Conservation (phyloP, 2,797 vertebrate genomes). For the Esox lucius region DNA sequence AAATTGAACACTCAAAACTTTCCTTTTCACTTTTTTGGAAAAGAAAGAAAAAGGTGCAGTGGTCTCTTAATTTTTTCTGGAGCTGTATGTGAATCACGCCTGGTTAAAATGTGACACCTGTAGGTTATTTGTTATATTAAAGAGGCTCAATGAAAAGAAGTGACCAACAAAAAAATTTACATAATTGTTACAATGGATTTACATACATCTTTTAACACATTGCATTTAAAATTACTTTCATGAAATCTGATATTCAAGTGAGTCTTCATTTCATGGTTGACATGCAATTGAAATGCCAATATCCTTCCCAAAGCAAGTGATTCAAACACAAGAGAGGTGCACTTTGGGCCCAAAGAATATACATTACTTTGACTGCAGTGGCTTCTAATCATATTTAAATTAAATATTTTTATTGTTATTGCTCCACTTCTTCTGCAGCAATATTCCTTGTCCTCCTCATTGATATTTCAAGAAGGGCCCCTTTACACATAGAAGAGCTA, state of each 20-base stretch:
- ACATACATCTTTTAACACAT: not conserved
- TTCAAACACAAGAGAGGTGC: not conserved
- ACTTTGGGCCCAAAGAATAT: not conserved
- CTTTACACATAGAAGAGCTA: not conserved
- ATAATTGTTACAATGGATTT: not conserved
- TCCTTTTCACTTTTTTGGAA: too few species aligned
- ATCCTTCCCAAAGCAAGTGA: not conserved
- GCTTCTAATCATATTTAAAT: not conserved
- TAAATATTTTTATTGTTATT: not conserved
- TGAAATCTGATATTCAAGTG: not conserved
- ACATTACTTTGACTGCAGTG: not conserved
- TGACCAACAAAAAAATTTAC: not conserved
- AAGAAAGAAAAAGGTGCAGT: too few species aligned
- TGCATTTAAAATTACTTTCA: not conserved
- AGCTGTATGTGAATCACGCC: not conserved
- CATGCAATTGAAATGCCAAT: not conserved
- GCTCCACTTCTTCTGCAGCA: not conserved
- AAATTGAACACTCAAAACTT: too few species aligned
- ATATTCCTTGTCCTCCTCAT: not conserved
- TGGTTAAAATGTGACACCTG: not conserved
- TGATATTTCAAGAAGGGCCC: not conserved
- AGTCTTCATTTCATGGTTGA: not conserved
- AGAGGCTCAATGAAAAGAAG: not conserved
- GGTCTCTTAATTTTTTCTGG: too few species aligned
- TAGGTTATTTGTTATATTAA: not conserved